Percentiles rank a stretch among this genome's conserved stretches.
These are phyloP conservation scores for Centroberyx gerrardi DNA, from an alignment of 2,797 vertebrate species.

Conservation along the genomic window DNA sequence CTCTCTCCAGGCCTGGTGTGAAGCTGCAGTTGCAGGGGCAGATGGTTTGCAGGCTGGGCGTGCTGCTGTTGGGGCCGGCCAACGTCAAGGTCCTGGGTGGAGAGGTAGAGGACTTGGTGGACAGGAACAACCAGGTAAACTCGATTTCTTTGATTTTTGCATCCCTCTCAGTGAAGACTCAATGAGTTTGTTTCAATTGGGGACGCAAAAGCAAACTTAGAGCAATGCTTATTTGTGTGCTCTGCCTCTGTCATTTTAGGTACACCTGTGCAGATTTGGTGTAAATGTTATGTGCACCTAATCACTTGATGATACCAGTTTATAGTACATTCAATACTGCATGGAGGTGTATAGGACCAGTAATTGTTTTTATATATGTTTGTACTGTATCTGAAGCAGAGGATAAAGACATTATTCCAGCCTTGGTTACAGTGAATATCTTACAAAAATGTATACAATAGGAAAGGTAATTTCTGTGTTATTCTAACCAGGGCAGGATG, in stretches of 20 bases:
- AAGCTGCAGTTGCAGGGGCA: constrained; percentile 93
- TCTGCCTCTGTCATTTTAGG: background rate
- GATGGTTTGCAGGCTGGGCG: constrained; percentile 90
- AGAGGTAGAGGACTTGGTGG: constrained; percentile 92
- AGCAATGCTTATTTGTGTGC: background rate
- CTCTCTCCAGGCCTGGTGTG: constrained; percentile 87
- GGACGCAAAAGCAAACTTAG: background rate
- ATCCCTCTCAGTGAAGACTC: background rate
- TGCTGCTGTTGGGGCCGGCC: constrained; percentile 91
- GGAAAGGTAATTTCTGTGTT: background rate
- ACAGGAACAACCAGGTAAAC: constrained; percentile 84
- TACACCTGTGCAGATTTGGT: background rate
- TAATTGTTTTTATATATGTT: background rate
- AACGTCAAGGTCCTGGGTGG: constrained; percentile 94
- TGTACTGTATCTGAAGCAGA: background rate
- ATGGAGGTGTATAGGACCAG: background rate
- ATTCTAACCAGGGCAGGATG: constrained; percentile 85
- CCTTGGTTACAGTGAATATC: background rate
- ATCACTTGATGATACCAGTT: background rate
- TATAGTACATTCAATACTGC: background rate
- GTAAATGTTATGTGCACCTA: background rate
- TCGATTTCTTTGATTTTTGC: background rate
- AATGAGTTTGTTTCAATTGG: background rate
- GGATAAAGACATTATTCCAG: background rate
- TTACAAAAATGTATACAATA: background rate